These are phyloP conservation scores for Salvelinus namaycush DNA, from an alignment of 2,113 vertebrate genomes.

Conservation along the genomic window DNA sequence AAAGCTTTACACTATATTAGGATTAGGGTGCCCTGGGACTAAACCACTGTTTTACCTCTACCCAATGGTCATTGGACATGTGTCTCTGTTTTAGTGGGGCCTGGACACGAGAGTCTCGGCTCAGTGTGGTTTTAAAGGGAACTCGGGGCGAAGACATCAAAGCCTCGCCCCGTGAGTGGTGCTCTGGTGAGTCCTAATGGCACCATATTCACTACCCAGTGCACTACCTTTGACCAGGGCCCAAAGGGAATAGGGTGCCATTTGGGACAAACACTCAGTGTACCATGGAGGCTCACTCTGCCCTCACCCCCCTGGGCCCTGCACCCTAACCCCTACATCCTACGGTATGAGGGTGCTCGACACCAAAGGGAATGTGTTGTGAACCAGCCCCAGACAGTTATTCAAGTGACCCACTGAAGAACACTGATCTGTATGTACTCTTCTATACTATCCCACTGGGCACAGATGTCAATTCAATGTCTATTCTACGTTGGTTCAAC, in stretches of 20 bases:
- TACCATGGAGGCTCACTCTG: background rate
- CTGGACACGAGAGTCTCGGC: slow-evolving; percentile 46
- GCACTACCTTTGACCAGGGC: too few species aligned
- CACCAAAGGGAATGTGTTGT: background rate
- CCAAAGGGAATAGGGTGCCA: too few species aligned
- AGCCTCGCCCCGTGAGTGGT: slow-evolving; percentile 39
- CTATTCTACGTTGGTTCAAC: too few species aligned
- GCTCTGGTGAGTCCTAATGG: slow-evolving; percentile 24
- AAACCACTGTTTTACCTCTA: background rate
- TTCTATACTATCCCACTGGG: slow-evolving; percentile 34
- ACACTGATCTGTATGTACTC: slow-evolving; percentile 40
- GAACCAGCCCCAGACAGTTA: slow-evolving; percentile 2
- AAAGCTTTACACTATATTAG: too few species aligned
- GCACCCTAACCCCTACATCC: background rate
- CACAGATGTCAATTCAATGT: too few species aligned
- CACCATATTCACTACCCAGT: background rate
- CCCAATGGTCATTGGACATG: slow-evolving; percentile 26
- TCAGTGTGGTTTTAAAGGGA: slow-evolving; percentile 71
- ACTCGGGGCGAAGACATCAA: slow-evolving; percentile 32
- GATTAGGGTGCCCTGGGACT: too few species aligned
- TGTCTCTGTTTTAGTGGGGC: slow-evolving; percentile 35
- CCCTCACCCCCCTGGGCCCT: background rate
- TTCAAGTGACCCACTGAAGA: slow-evolving; percentile 25
- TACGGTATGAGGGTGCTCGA: background rate
- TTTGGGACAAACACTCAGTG: too few species aligned